phyloP scores from a whole-genome alignment of 2,113 vertebrate species.

The Colossoma macropomum region DNA sequence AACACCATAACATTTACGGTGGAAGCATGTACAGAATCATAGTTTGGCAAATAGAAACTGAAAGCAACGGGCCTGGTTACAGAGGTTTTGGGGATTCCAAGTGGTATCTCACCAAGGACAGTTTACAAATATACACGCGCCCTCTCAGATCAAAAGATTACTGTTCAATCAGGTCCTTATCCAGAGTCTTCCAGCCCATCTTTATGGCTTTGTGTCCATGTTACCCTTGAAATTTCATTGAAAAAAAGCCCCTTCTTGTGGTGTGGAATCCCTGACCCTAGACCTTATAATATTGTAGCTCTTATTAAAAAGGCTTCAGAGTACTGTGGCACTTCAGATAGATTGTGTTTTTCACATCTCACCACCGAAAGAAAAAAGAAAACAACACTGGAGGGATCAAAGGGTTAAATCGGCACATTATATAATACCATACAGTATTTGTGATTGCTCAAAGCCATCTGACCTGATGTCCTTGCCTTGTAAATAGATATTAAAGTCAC shows the following conservation, averaged over 20 bases:
- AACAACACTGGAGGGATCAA: constrained; percentile 7
- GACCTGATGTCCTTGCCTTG: background rate
- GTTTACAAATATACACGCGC: constrained; percentile 28
- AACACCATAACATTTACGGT: constrained; percentile 33
- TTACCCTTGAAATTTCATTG: constrained; percentile 38
- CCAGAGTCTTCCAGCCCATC: constrained; percentile 22
- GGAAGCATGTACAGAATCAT: constrained; percentile 25
- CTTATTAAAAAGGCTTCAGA: constrained; percentile 45
- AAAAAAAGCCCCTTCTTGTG: constrained; percentile 45
- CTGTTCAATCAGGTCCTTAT: constrained; percentile 21
- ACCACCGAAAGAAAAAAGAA: constrained; percentile 28
- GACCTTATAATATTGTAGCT: constrained; percentile 41
- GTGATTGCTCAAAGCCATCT: background rate
- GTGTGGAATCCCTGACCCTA: constrained; percentile 23
- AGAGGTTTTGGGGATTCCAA: constrained; percentile 23
- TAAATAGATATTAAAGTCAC: constrained; percentile 27
- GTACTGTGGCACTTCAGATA: constrained; percentile 46
- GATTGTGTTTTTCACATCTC: constrained; percentile 28
- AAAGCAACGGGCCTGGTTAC: constrained; percentile 43
- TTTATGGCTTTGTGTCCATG: constrained; percentile 51
- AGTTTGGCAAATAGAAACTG: constrained; percentile 44
- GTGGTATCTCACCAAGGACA: constrained; percentile 4
- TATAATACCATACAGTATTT: constrained; percentile 2
- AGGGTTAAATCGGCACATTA: constrained; percentile 35
- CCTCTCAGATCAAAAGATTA: background rate